These are phyloP conservation scores for Mylabris phalerata DNA, from an alignment of 1,140 invertebrate genomes.

Conservation along the genomic window DNA sequence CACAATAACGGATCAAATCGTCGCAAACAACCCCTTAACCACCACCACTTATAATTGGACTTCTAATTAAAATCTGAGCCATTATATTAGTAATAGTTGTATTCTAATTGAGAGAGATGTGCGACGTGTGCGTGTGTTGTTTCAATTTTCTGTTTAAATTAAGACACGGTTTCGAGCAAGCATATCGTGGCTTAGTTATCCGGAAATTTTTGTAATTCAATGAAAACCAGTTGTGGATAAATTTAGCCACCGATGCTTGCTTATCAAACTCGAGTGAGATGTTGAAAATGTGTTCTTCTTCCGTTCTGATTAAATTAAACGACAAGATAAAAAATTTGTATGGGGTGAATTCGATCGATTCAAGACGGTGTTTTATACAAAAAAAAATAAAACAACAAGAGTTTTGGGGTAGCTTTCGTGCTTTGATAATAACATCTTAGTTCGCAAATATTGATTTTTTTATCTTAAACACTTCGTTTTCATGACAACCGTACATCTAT, in stretches of 20 bases:
- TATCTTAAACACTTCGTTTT: background rate
- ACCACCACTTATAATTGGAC: too few species aligned
- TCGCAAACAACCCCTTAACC: too few species aligned
- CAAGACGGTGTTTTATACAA: background rate
- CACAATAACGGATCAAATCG: constrained; percentile 3
- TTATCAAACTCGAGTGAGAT: constrained; percentile 35
- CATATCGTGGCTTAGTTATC: too few species aligned
- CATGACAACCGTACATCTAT: too few species aligned
- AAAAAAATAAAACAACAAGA: constrained; percentile 5
- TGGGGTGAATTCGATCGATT: background rate
- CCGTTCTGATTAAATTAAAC: constrained; percentile 10
- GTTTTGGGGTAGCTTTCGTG: constrained; percentile 16
- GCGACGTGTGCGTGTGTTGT: too few species aligned
- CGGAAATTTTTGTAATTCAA: too few species aligned
- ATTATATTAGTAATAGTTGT: too few species aligned
- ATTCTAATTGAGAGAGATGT: too few species aligned
- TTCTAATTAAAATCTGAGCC: too few species aligned
- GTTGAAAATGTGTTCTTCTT: constrained; percentile 31
- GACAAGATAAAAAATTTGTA: constrained; percentile 16
- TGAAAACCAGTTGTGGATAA: background rate
- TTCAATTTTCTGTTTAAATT: too few species aligned
- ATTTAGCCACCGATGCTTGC: background rate
- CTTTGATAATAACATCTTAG: constrained; percentile 22
- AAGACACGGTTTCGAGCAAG: too few species aligned
- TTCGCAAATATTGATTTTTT: background rate